Evolutionary conservation across 2,797 vertebrate genomes (phyloP).

Genomic region (Aplochiton taeniatus): DNA sequence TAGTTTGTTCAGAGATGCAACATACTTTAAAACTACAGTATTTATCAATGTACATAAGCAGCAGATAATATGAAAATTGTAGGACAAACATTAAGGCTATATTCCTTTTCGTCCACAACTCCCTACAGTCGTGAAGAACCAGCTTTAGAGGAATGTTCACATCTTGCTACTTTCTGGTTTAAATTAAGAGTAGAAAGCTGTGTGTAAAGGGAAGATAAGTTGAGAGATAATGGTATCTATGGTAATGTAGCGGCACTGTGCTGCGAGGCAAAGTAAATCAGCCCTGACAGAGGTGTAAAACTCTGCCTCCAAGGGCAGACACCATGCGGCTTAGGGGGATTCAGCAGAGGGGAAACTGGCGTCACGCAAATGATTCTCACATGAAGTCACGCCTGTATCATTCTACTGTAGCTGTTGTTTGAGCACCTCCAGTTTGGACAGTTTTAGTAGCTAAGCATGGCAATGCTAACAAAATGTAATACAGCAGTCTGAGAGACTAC

Average conservation of each 20-base stretch:
- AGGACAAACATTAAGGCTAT: too few relatives aligned
- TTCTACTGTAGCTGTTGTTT: conserved; percentile 24
- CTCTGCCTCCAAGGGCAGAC: conserved; percentile 42
- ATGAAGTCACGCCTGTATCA: conserved; percentile 55
- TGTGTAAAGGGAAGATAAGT: not conserved
- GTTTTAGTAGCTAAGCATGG: conserved; percentile 1
- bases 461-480: not conserved
- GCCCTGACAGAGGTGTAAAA: conserved; percentile 53
- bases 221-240: not conserved
- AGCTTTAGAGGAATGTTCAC: too few relatives aligned
- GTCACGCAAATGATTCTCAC: conserved; percentile 57
- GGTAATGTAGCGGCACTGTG: not conserved
- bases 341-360: conserved; percentile 66
- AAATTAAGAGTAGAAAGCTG: not conserved
- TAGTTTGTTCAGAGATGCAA: too few relatives aligned
- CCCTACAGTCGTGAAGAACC: too few relatives aligned
- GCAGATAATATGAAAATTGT: too few relatives aligned
- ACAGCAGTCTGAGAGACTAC: not conserved
- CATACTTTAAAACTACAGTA: too few relatives aligned
- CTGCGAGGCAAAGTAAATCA: conserved; percentile 52
- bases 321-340: conserved; percentile 54
- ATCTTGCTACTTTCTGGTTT: too few relatives aligned
- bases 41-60: too few relatives aligned
- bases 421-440: conserved; percentile 12
- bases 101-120: too few relatives aligned